Conservation (phyloP, 2,888 invertebrate species). For the Epiblema foenella region DNA sequence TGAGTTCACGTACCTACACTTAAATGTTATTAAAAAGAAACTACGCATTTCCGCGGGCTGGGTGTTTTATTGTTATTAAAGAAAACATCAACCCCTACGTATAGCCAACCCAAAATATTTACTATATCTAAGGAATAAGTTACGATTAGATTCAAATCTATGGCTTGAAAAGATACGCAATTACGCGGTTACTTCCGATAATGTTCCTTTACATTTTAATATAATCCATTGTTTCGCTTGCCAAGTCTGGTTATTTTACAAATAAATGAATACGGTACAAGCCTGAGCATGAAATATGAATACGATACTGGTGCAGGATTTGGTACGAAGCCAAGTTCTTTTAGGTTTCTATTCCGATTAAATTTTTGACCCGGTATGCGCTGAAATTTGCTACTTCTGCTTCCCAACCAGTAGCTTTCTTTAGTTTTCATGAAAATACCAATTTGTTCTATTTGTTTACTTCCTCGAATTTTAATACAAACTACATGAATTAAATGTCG, state of each 20-base stretch:
- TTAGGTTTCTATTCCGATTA: slow-evolving; percentile 4
- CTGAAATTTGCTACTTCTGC: neutral
- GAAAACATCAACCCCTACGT: too few species aligned
- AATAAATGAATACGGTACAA: slow-evolving; percentile 9
- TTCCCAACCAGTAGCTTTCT: neutral
- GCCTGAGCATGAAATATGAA: slow-evolving; percentile 11
- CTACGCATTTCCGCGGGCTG: too few species aligned
- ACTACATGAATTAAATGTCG: too few species aligned
- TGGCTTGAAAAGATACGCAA: neutral
- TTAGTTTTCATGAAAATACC: neutral
- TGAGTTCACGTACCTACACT: too few species aligned
- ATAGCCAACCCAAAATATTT: too few species aligned
- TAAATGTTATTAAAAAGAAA: too few species aligned
- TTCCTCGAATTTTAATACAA: neutral
- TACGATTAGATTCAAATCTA: too few species aligned
- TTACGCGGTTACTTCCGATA: neutral
- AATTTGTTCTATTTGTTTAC: neutral
- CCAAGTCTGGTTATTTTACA: slow-evolving; percentile 15
- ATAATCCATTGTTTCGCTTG: slow-evolving; percentile 1
- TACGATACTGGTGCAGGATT: slow-evolving; percentile 11
- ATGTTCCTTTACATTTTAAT: neutral
- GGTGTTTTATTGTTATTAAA: too few species aligned
- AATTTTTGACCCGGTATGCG: neutral
- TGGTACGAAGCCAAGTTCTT: slow-evolving; percentile 18
- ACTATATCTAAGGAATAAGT: too few species aligned